Percentiles rank a stretch among this genome's conserved stretches.
Conservation (phyloP, 2,888 invertebrate species). For the Pycnomerus fuliginosus region DNA sequence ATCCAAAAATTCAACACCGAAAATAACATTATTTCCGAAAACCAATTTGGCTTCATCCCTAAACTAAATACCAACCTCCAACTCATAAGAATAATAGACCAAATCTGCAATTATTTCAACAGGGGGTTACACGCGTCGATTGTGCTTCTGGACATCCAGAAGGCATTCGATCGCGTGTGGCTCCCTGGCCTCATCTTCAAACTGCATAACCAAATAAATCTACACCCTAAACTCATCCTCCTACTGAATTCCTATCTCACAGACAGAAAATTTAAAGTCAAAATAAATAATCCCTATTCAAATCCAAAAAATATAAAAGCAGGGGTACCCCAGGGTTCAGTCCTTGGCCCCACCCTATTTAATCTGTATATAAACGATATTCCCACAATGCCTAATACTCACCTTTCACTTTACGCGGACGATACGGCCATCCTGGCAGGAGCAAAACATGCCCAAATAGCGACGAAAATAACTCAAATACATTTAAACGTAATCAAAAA, state of each 20-base stretch:
- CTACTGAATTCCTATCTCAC: background rate
- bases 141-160: slow-evolving; percentile 35
- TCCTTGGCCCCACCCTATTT: background rate
- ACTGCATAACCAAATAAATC: slow-evolving; percentile 14
- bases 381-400: background rate
- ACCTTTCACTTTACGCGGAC: background rate
- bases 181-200: slow-evolving; percentile 34
- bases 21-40: slow-evolving; percentile 20
- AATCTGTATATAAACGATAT: background rate
- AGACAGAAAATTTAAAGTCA: background rate
- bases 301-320: background rate
- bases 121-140: slow-evolving; percentile 28
- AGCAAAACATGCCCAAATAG: background rate
- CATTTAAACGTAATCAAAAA: background rate
- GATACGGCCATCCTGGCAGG: background rate
- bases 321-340: background rate
- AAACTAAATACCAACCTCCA: slow-evolving; percentile 34
- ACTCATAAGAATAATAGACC: slow-evolving; percentile 30
- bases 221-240: background rate
- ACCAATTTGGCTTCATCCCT: slow-evolving; percentile 36
- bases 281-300: background rate
- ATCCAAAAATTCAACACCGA: slow-evolving; percentile 21
- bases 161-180: slow-evolving; percentile 28
- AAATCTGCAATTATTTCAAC: slow-evolving; percentile 30
- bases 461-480: background rate